Evolutionary conservation across 1,140 invertebrate species (phyloP).

Genomic region (Ectropis grisescens): DNA sequence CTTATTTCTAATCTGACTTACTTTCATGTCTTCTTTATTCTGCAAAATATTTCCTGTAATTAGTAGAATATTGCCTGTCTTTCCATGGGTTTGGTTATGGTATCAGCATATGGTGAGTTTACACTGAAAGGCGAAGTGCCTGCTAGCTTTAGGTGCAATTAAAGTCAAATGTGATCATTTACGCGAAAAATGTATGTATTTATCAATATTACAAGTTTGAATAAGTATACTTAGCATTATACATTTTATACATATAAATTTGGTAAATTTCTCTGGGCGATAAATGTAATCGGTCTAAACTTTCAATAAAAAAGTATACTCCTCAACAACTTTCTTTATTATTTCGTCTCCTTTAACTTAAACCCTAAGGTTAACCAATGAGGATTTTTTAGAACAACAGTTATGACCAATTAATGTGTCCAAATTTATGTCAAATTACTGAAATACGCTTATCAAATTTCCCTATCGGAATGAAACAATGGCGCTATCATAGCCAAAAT

Average conservation of each 20-base stretch:
- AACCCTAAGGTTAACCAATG: too few species aligned
- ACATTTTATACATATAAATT: constrained; percentile 37
- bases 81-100: constrained; percentile 40
- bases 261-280: too few species aligned
- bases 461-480: too few species aligned
- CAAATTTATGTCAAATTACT: too few species aligned
- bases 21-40: too few species aligned
- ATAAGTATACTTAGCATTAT: constrained; percentile 35
- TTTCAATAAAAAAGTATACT: constrained; percentile 22
- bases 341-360: constrained; percentile 1
- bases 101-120: constrained; percentile 64
- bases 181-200: constrained; percentile 39
- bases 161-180: constrained; percentile 60
- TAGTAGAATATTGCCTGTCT: too few species aligned
- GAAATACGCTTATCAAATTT: too few species aligned
- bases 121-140: constrained; percentile 42
- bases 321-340: constrained; percentile 9
- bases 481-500: too few species aligned
- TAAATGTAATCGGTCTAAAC: constrained; percentile 49
- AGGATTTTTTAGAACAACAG: too few species aligned
- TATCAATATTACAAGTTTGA: constrained; percentile 21
- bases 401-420: too few species aligned
- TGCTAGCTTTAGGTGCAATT: constrained; percentile 42
- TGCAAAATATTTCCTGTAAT: constrained; percentile 2
- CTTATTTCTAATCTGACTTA: too few species aligned